Evolutionary conservation across 2,888 invertebrate genomes (phyloP).

Genomic region (Tineola bisselliella): DNA sequence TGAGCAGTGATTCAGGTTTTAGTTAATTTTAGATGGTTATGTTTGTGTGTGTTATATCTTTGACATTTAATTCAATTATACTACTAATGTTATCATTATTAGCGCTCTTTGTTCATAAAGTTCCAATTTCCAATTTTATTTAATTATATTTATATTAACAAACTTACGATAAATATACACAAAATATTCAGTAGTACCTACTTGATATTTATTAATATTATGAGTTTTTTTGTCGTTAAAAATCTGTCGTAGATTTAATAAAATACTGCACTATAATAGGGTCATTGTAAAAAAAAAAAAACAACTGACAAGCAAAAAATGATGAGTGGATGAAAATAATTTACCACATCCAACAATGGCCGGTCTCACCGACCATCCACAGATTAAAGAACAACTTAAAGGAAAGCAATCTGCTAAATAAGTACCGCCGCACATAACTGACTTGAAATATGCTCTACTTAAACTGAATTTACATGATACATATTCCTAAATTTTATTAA

Average conservation of each 20-base stretch:
- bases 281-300: not conserved
- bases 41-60: not conserved
- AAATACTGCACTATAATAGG: too few relatives aligned
- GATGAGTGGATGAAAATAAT: not conserved
- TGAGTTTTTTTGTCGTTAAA: too few relatives aligned
- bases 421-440: conserved; percentile 36
- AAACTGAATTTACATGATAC: too few relatives aligned
- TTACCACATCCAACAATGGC: not conserved
- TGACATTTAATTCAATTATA: not conserved
- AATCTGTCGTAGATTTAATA: too few relatives aligned
- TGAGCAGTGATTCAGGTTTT: not conserved
- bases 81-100: not conserved
- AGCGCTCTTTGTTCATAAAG: not conserved
- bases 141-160: not conserved
- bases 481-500: too few relatives aligned
- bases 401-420: conserved; percentile 69
- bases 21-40: not conserved
- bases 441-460: conserved; percentile 38
- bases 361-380: conserved; percentile 33
- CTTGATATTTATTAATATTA: too few relatives aligned
- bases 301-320: not conserved
- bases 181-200: too few relatives aligned
- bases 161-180: not conserved
- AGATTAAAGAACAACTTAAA: conserved; percentile 66
- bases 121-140: not conserved